Conservation (phyloP, 2,797 vertebrate genomes). For the Rhinoraja longicauda region DNA sequence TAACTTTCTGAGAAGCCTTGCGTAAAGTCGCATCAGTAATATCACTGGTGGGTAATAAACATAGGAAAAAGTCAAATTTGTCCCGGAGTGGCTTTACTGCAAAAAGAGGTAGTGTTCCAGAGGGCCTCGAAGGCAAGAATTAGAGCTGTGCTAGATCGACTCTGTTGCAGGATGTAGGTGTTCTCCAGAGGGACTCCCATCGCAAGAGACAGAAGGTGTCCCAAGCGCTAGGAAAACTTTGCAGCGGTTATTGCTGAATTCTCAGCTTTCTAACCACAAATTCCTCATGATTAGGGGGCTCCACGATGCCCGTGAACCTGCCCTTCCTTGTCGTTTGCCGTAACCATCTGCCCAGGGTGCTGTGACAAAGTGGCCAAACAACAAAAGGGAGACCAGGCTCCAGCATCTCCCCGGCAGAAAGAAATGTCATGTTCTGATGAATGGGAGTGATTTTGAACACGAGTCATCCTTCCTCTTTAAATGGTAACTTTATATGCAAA, state of each 20-base stretch:
- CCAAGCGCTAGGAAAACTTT: background rate
- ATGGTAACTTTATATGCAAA: conserved; percentile 18
- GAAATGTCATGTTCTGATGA: background rate
- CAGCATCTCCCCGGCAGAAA: background rate
- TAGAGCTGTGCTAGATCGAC: too few species aligned
- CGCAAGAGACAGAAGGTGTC: too few species aligned
- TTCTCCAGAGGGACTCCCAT: too few species aligned
- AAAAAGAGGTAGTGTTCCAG: too few species aligned
- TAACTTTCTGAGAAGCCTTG: background rate
- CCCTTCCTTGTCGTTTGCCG: background rate
- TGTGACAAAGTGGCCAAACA: background rate
- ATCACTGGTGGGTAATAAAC: background rate
- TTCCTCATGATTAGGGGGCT: background rate
- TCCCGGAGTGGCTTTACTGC: too few species aligned
- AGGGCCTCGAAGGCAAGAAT: too few species aligned
- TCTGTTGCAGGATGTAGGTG: too few species aligned
- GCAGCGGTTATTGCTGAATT: background rate
- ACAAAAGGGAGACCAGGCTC: background rate
- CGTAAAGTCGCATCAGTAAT: background rate
- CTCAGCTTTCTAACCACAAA: background rate
- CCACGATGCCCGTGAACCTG: background rate
- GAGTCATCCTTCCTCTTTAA: conserved; percentile 4
- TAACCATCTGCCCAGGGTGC: background rate
- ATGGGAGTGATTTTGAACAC: background rate
- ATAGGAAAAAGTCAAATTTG: background rate